Evolutionary conservation across 2,113 vertebrate genomes (phyloP).

Genomic region (Delphinapterus leucas): DNA sequence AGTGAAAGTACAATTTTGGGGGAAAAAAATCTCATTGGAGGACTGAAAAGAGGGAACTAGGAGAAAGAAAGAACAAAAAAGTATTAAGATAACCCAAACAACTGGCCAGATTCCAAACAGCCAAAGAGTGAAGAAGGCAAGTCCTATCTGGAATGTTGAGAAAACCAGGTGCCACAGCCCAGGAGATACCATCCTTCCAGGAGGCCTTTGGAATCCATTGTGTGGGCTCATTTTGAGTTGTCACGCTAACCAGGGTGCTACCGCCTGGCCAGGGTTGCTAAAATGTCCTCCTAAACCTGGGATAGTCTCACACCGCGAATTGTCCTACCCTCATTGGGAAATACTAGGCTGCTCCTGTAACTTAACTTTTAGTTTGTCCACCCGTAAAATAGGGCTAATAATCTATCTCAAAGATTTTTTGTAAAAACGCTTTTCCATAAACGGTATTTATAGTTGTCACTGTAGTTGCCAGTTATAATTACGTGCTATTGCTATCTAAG

Average conservation of each 20-base stretch:
- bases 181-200: not conserved
- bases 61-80: conserved; percentile 14
- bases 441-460: not conserved
- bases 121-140: not conserved
- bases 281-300: not conserved
- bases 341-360: not conserved
- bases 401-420: not conserved
- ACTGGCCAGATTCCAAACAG: not conserved
- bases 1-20: not conserved
- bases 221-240: not conserved
- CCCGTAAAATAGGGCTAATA: not conserved
- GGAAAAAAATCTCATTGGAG: not conserved
- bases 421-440: conserved; percentile 8
- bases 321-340: not conserved
- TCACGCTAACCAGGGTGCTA: not conserved
- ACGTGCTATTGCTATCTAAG: not conserved
- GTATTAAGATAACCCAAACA: not conserved
- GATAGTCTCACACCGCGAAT: not conserved
- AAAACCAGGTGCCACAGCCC: not conserved
- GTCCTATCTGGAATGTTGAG: not conserved
- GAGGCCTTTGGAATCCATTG: not conserved
- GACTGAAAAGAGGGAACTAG: not conserved
- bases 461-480: not conserved
- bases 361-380: conserved; percentile 7
- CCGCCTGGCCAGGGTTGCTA: not conserved